Conservation (phyloP, 2,888 invertebrate species). For the Oegoconia quadripuncta region DNA sequence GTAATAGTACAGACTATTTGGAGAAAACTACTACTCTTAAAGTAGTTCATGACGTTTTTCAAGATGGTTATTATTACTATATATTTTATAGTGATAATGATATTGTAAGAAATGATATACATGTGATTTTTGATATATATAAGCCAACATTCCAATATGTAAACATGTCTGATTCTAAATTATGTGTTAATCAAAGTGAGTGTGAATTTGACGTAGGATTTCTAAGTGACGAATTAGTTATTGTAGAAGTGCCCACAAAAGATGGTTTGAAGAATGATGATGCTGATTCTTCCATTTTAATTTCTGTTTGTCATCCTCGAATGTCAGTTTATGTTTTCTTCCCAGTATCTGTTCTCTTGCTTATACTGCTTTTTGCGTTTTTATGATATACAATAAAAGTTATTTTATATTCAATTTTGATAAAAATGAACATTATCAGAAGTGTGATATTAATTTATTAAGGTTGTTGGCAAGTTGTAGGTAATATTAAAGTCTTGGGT, state of each 20-base stretch:
- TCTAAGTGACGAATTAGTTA: conserved; percentile 87
- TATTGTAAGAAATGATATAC: conserved; percentile 87
- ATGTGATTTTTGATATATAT: conserved; percentile 90
- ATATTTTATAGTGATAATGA: conserved; percentile 94
- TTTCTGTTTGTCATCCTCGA: conserved; percentile 89
- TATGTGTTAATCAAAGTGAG: conserved; percentile 87
- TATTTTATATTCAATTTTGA: conserved; percentile 49
- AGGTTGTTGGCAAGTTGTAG: conserved; percentile 24
- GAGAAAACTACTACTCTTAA: conserved; percentile 81
- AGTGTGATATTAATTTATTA: conserved; percentile 74
- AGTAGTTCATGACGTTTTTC: conserved; percentile 84
- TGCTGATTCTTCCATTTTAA: conserved; percentile 84
- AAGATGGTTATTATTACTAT: conserved; percentile 92
- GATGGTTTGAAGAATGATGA: conserved; percentile 89
- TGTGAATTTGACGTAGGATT: conserved; percentile 87
- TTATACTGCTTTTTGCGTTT: conserved; percentile 90
- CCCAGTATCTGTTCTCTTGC: conserved; percentile 85
- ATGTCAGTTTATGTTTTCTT: conserved; percentile 89
- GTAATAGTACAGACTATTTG: conserved; percentile 84
- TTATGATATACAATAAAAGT: conserved; percentile 78
- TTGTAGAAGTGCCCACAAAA: conserved; percentile 90
- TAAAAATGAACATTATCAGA: conserved; percentile 66
- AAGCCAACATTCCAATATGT: conserved; percentile 90
- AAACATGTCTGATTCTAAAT: conserved; percentile 81
- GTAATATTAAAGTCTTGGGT: conserved; percentile 6